A percentile compares a stretch with the other conserved stretches of the same genome.
These are phyloP conservation scores for Penaeus vannamei DNA, from an alignment of 1,140 invertebrate genomes.

Conservation along the genomic window DNA sequence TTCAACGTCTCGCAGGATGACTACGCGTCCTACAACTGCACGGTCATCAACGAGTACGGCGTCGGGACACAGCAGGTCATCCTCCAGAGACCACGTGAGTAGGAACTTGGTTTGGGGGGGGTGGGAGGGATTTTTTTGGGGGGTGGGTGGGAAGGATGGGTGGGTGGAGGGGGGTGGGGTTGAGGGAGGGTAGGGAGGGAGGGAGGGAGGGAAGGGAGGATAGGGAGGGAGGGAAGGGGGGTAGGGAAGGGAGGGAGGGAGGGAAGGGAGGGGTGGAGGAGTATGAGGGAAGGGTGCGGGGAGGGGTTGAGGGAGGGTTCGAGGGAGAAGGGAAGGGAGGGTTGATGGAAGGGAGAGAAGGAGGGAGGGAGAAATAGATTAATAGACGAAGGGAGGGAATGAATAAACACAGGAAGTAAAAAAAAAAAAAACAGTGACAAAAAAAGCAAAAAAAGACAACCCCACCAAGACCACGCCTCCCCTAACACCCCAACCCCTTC, in stretches of 20 bases:
- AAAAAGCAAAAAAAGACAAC: neutral
- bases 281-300: no score
- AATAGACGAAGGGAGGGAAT: neutral
- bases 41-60: conserved; percentile 91
- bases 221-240: neutral
- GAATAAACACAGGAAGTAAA: no score
- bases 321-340: neutral
- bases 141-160: neutral
- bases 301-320: neutral
- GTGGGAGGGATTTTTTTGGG: neutral
- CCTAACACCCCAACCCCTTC: neutral
- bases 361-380: neutral
- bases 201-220: neutral
- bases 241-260: neutral
- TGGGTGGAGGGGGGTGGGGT: neutral
- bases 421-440: no score
- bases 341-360: neutral
- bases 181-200: neutral
- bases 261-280: neutral
- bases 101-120: neutral
- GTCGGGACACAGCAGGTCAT: conserved; percentile 87
- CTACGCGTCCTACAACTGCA: conserved; percentile 94
- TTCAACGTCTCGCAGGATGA: conserved; percentile 85
- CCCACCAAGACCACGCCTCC: neutral
- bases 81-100: conserved; percentile 90